Base-by-base conservation (phyloP, 2,113 vertebrate species). In the Equus quagga region DNA sequence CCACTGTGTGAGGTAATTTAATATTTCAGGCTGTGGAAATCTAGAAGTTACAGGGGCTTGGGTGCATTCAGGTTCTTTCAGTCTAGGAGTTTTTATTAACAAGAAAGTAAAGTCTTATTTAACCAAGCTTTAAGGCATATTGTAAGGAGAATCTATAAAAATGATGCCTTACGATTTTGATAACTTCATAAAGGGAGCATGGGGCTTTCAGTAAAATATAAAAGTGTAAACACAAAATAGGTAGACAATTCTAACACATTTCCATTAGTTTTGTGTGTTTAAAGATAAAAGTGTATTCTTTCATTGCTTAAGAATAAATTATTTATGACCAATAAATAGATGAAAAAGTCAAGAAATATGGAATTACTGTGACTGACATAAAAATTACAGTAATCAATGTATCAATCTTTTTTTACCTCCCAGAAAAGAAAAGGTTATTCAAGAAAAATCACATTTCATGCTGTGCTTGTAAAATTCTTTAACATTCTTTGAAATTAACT, bases 401-500 rank as follows among this genome's bases (percentile, higher is more conserved):
- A n/a, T 82, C 28, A 64, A 17, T 17, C 49, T 41, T 64, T 81
- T 91, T 85, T 67, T 80, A 46, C 70, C 76, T 46, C 33, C 44
- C 14, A 51, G 14, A 65, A 94, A 91, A 51, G 14, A 65, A 94
- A 91, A 82, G 6, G 49, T 73, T 78, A 54, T 51, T 83, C 14
- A 82, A 69, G 58, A 69, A 72, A 73, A 85, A 75, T 41, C 62
- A 76, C 6, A 75, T 62, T 97, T 88, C n/a, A 84, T 75, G 28
- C 6, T 75, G 3, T 80, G 13, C 13, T 33, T 88, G 11, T 62
- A 81, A 91, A 75, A 76, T 56, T 14, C 24, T 95, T 94, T 75
- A 80, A 54, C n/a, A 75, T 64, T 89, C 14, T 31, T 84, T 84
- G 49, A 96, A 92, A 81, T 14, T 67, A 82, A 88, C 46, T 83